Percentiles rank a stretch among this genome's conserved stretches.
Evolutionary conservation across 1,140 invertebrate genomes (phyloP).

Genomic region (Papilio aristodemus): DNA sequence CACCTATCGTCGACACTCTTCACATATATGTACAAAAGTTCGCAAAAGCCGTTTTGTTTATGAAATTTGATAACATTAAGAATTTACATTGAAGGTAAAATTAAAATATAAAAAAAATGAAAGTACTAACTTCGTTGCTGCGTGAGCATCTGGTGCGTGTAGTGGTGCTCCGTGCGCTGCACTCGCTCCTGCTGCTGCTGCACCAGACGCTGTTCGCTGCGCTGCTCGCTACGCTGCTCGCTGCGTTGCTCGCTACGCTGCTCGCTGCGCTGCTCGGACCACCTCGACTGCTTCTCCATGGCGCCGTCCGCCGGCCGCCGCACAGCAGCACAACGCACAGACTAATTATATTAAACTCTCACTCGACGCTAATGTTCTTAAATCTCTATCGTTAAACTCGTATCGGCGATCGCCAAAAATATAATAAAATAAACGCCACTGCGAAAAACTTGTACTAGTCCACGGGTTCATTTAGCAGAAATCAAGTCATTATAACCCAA

Average conservation of each 20-base stretch:
- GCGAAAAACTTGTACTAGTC: slow-evolving; percentile 78
- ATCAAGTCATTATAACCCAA: slow-evolving; percentile 92
- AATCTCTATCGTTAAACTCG: slow-evolving; percentile 54
- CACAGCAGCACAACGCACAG: slow-evolving; percentile 68
- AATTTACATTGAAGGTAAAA: neutral
- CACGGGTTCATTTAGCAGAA: slow-evolving; percentile 87
- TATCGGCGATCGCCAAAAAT: slow-evolving; percentile 57
- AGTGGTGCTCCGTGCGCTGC: slow-evolving; percentile 87
- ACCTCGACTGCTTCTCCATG: slow-evolving; percentile 73
- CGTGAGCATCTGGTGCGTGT: slow-evolving; percentile 88
- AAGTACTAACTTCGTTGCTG: slow-evolving; percentile 88
- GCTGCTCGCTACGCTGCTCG: slow-evolving; percentile 80
- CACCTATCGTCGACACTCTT: neutral
- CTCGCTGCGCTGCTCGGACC: slow-evolving; percentile 82
- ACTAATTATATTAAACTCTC: slow-evolving; percentile 61
- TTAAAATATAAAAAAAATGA: no score
- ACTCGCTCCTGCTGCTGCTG: slow-evolving; percentile 83
- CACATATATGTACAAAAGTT: slow-evolving; percentile 29
- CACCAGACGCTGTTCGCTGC: slow-evolving; percentile 78
- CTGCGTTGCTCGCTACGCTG: slow-evolving; percentile 80
- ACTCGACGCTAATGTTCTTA: slow-evolving; percentile 71
- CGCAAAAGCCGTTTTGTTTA: slow-evolving; percentile 37
- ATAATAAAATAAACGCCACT: slow-evolving; percentile 67
- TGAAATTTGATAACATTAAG: neutral
- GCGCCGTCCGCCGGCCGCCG: slow-evolving; percentile 41